A percentile compares a stretch with the other conserved stretches of the same genome.
Conservation (phyloP, 2,113 vertebrate genomes). For the Oceanites oceanicus region DNA sequence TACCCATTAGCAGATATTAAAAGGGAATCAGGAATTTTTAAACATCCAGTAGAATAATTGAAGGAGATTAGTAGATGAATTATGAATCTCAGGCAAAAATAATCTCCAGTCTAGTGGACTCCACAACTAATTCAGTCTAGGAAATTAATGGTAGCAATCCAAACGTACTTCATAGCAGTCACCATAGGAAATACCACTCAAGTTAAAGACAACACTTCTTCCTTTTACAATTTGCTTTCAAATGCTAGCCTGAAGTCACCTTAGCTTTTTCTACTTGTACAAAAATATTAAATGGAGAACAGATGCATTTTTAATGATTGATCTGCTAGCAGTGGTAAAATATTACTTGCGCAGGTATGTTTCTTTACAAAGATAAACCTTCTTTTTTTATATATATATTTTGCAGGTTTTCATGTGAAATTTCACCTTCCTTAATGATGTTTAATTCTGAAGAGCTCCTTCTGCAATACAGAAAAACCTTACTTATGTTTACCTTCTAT, state of each 20-base stretch:
- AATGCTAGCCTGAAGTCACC: neutral
- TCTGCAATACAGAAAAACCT: neutral
- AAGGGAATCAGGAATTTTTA: conserved; percentile 8
- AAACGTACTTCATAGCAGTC: neutral
- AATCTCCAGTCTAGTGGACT: neutral
- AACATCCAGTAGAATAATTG: conserved; percentile 18
- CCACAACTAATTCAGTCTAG: neutral
- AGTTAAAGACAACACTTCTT: neutral
- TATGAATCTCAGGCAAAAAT: conserved; percentile 19
- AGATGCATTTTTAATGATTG: neutral
- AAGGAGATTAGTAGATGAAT: conserved; percentile 6
- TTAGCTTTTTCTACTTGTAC: neutral
- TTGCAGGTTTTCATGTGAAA: neutral
- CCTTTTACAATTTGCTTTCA: neutral
- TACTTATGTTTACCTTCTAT: neutral
- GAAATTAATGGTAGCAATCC: neutral
- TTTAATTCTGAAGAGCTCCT: neutral
- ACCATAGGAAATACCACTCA: neutral
- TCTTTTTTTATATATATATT: neutral
- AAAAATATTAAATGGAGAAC: neutral
- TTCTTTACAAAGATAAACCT: neutral
- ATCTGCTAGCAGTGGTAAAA: neutral
- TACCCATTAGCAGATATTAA: conserved; percentile 38
- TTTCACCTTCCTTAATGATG: neutral
- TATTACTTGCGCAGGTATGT: neutral